phyloP scores from a whole-genome alignment of 2,888 invertebrate genomes.

The Sphaeridia pumilis region DNA sequence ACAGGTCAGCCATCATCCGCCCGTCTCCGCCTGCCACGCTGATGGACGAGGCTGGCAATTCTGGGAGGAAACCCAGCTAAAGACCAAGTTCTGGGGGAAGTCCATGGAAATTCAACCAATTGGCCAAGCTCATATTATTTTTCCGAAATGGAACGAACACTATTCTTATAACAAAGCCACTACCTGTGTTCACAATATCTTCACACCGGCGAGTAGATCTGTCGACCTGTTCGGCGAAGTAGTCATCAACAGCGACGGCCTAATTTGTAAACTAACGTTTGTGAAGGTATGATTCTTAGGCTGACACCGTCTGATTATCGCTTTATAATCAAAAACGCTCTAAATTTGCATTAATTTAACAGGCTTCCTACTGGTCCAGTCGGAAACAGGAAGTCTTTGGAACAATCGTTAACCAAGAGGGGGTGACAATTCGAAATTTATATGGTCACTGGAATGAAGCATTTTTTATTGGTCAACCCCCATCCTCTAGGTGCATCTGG shows the following conservation, averaged over 20 bases:
- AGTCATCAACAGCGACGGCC: slow-evolving; percentile 51
- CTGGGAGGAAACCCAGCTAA: slow-evolving; percentile 72
- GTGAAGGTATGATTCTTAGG: slow-evolving; percentile 55
- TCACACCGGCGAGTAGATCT: slow-evolving; percentile 65
- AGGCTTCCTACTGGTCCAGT: slow-evolving; percentile 67
- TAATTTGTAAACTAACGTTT: slow-evolving; percentile 65
- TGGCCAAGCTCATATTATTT: slow-evolving; percentile 41
- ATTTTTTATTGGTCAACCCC: slow-evolving; percentile 59
- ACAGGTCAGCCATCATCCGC: slow-evolving; percentile 73
- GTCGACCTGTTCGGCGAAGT: slow-evolving; percentile 78
- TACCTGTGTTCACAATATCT: slow-evolving; percentile 72
- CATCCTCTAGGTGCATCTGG: slow-evolving; percentile 63
- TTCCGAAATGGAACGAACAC: slow-evolving; percentile 53
- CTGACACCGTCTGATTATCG: too few relatives aligned
- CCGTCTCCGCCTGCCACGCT: slow-evolving; percentile 67
- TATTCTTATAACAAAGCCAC: slow-evolving; percentile 73
- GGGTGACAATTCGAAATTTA: slow-evolving; percentile 49
- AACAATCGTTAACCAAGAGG: slow-evolving; percentile 46
- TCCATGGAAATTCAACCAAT: slow-evolving; percentile 79
- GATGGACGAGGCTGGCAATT: slow-evolving; percentile 63
- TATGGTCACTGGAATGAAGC: slow-evolving; percentile 76
- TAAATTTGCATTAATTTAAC: too few relatives aligned
- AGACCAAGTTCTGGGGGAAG: slow-evolving; percentile 83
- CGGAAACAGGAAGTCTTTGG: slow-evolving; percentile 67
- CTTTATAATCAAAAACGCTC: too few relatives aligned